These are phyloP conservation scores for Drosophila bunnanda DNA, from an alignment of 2,888 invertebrate genomes.

Conservation along the genomic window DNA sequence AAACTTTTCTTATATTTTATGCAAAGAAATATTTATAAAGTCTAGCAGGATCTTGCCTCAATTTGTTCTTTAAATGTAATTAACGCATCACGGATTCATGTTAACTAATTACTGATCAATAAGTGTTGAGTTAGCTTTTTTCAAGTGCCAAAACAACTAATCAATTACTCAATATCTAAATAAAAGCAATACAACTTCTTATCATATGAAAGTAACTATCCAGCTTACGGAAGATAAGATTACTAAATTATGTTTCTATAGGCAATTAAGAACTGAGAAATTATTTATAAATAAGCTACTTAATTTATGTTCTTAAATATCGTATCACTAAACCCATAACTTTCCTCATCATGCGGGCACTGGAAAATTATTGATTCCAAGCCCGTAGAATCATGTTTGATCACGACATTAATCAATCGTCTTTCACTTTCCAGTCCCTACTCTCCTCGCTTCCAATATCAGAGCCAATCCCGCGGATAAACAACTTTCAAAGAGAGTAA, in stretches of 20 bases:
- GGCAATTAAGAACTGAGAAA: not conserved
- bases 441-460: not conserved
- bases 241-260: not conserved
- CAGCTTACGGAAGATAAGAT: not conserved
- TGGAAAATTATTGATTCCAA: not conserved
- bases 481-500: constrained; percentile 48
- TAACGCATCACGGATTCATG: not conserved
- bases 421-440: constrained; percentile 40
- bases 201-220: constrained; percentile 5
- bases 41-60: not conserved
- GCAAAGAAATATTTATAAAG: too few species aligned
- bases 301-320: not conserved
- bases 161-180: not conserved
- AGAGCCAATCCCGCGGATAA: constrained; percentile 7
- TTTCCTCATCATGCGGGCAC: not conserved
- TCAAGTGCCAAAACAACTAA: not conserved
- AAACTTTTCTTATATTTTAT: not conserved
- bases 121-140: not conserved
- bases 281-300: not conserved
- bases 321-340: not conserved
- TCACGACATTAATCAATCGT: constrained; percentile 35
- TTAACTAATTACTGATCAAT: not conserved
- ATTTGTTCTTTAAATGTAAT: not conserved
- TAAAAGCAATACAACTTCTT: not conserved
- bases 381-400: constrained; percentile 20